phyloP scores from a whole-genome alignment of 2,888 invertebrate genomes.

The Nowickia ferox region DNA sequence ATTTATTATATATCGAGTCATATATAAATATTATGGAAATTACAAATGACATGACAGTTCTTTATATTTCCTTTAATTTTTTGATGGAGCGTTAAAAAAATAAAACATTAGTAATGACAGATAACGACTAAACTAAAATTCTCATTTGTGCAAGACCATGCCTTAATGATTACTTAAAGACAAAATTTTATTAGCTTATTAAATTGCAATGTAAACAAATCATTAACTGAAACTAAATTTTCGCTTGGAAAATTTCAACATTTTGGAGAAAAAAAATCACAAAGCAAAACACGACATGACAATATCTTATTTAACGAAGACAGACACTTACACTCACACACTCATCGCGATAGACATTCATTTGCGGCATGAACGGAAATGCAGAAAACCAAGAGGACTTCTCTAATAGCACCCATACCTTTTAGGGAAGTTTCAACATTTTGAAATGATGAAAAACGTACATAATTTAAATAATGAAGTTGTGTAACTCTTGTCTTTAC shows the following conservation, averaged over 20 bases:
- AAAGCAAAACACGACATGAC: slow-evolving; percentile 13
- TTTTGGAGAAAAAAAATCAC: neutral
- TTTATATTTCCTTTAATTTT: too few species aligned
- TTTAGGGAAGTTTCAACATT: slow-evolving; percentile 11
- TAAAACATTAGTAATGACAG: too few species aligned
- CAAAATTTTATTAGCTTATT: slow-evolving; percentile 7
- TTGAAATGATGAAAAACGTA: slow-evolving; percentile 57
- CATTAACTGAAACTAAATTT: slow-evolving; percentile 49
- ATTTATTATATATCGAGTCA: too few species aligned
- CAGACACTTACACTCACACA: neutral
- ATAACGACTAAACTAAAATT: too few species aligned
- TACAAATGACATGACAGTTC: too few species aligned
- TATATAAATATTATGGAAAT: too few species aligned
- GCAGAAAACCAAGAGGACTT: slow-evolving; percentile 42
- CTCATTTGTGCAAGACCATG: neutral
- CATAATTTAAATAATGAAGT: slow-evolving; percentile 65
- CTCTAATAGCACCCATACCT: slow-evolving; percentile 41
- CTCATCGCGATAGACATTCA: neutral
- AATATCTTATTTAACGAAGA: slow-evolving; percentile 49
- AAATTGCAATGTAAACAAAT: slow-evolving; percentile 40
- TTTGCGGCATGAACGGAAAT: slow-evolving; percentile 44
- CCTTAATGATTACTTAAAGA: slow-evolving; percentile 3
- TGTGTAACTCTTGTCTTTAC: slow-evolving; percentile 19
- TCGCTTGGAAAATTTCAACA: slow-evolving; percentile 5
- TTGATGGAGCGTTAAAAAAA: too few species aligned